These are phyloP conservation scores for Colaptes auratus DNA, from an alignment of 2,113 vertebrate species.

Conservation along the genomic window DNA sequence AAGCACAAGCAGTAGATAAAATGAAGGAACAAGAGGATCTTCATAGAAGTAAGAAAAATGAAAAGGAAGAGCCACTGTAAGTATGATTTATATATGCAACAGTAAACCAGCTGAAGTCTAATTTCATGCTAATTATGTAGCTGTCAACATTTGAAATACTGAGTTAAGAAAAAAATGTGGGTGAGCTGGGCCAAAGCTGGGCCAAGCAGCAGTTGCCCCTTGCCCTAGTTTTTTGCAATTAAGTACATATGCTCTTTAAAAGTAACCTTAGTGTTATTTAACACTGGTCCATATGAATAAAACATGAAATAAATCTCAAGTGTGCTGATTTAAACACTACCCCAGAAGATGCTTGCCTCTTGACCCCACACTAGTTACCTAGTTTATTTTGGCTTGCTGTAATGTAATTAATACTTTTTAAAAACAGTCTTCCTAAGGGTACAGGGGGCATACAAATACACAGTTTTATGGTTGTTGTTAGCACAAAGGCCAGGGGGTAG, in stretches of 20 bases:
- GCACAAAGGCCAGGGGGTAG: background rate
- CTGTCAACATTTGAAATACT: background rate
- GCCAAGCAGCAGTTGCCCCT: background rate
- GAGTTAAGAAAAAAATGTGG: background rate
- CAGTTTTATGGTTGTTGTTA: background rate
- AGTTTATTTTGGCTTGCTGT: background rate
- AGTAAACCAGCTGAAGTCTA: background rate
- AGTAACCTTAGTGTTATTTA: background rate
- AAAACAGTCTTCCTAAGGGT: background rate
- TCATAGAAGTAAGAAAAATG: conserved; percentile 40
- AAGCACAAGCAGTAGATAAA: conserved; percentile 90
- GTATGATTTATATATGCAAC: conserved; percentile 29
- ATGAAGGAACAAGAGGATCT: conserved; percentile 77
- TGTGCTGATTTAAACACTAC: background rate
- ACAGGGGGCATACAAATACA: background rate
- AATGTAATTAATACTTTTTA: background rate
- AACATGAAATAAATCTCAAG: background rate
- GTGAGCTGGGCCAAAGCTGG: background rate
- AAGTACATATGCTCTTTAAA: background rate
- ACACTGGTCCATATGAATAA: background rate
- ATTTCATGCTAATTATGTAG: background rate
- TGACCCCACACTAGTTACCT: background rate
- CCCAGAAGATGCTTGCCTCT: background rate
- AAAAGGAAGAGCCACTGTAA: conserved; percentile 83
- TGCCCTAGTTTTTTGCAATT: background rate